These are phyloP conservation scores for Catalaphyllia jardinei DNA, from an alignment of 64 coral and sea anemone species.

Conservation along the genomic window DNA sequence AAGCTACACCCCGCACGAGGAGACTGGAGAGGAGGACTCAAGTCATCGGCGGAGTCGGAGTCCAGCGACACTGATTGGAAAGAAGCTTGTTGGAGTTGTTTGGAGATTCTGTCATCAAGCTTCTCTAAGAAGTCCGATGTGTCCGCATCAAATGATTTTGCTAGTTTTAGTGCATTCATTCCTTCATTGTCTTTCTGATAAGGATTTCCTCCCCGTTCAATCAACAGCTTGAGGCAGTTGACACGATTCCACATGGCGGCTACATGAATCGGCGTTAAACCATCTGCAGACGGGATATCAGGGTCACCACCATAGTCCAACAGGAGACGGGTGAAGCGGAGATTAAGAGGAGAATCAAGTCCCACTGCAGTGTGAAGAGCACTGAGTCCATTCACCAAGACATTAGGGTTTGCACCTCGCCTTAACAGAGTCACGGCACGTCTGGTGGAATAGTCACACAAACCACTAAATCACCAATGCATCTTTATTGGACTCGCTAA, in stretches of 20 bases:
- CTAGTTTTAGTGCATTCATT: constrained; percentile 61
- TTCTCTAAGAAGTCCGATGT: constrained; percentile 68
- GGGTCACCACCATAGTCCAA: constrained; percentile 77
- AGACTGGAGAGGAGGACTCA: neutral
- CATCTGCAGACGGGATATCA: constrained; percentile 74
- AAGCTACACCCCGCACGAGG: constrained; percentile 2
- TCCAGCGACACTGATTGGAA: constrained; percentile 6
- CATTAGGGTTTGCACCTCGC: constrained; percentile 67
- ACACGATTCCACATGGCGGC: constrained; percentile 78
- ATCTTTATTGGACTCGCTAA: neutral
- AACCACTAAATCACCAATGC: neutral
- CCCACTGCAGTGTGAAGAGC: constrained; percentile 72
- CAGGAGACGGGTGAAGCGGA: constrained; percentile 78
- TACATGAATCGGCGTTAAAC: constrained; percentile 80
- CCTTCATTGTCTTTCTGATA: constrained; percentile 67
- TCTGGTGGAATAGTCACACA: constrained; percentile 9
- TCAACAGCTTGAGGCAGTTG: constrained; percentile 72
- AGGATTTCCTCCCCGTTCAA: constrained; percentile 59
- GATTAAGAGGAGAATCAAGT: constrained; percentile 71
- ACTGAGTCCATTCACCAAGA: constrained; percentile 67
- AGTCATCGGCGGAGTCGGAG: neutral
- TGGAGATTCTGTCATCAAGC: constrained; percentile 72
- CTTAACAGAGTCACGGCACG: constrained; percentile 52
- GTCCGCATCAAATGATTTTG: constrained; percentile 53
- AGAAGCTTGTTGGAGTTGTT: constrained; percentile 45